A percentile compares a stretch with the other conserved stretches of the same genome.
These are phyloP conservation scores for Coilia nasus DNA, from an alignment of 2,797 vertebrate species.

Conservation along the genomic window DNA sequence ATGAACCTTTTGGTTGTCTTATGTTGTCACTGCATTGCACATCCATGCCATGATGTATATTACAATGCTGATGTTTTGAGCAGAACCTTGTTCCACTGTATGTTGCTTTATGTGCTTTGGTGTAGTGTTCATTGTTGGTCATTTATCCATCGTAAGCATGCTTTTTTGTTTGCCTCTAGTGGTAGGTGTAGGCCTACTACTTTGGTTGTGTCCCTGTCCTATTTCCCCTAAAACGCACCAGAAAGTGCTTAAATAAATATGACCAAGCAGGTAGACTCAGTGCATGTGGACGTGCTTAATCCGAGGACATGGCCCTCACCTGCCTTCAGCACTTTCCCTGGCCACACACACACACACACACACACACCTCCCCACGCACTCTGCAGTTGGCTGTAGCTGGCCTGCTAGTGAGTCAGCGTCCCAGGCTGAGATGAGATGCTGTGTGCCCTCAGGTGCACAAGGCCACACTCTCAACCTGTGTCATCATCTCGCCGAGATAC, in stretches of 20 bases:
- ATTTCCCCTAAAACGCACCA: not conserved
- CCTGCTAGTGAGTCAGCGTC: slow-evolving; percentile 71
- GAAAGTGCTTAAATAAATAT: not conserved
- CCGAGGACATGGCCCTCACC: not conserved
- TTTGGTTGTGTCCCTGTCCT: not conserved
- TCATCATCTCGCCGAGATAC: not conserved
- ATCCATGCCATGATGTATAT: no score
- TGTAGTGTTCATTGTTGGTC: no score
- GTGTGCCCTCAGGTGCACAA: slow-evolving; percentile 51
- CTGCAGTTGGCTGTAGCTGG: slow-evolving; percentile 7
- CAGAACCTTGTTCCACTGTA: no score
- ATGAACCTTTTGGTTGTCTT: no score
- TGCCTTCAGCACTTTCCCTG: slow-evolving; percentile 7
- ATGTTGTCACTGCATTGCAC: no score
- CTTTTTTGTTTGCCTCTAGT: no score
- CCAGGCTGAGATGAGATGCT: slow-evolving; percentile 60
- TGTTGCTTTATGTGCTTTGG: no score
- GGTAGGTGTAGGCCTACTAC: no score
- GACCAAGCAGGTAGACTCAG: not conserved
- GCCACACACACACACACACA: slow-evolving; percentile 1
- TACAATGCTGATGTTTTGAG: no score
- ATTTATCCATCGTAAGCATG: no score
- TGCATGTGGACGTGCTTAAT: not conserved
- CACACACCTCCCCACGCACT: not conserved
- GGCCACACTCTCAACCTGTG: not conserved